phyloP scores from a whole-genome alignment of 2,113 vertebrate genomes.

The Caretta caretta region DNA sequence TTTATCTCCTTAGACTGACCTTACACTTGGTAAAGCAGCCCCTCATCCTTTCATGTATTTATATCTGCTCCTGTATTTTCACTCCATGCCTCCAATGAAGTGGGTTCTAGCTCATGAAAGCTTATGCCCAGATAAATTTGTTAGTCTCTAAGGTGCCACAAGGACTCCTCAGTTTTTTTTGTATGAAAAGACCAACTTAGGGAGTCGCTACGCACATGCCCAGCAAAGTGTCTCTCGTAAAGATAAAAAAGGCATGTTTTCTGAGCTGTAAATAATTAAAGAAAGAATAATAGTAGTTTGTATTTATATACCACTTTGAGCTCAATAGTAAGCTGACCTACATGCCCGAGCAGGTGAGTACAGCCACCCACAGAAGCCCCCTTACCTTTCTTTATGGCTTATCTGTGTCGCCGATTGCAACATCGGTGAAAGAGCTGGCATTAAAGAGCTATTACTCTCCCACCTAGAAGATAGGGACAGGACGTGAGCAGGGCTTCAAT shows the following conservation, averaged over 20 bases:
- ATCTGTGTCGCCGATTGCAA: not conserved
- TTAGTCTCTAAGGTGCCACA: too few species aligned
- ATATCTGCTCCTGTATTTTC: too few species aligned
- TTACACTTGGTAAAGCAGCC: too few species aligned
- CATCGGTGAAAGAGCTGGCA: not conserved
- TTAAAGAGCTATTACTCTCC: not conserved
- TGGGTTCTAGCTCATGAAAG: too few species aligned
- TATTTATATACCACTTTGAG: not conserved
- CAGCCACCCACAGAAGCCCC: not conserved
- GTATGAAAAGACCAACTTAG: slow-evolving; percentile 27
- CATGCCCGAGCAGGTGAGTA: not conserved
- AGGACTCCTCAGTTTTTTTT: too few species aligned
- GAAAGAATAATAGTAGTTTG: not conserved
- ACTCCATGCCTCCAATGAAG: too few species aligned
- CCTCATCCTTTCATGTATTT: too few species aligned
- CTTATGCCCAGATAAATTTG: too few species aligned
- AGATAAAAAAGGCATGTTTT: not conserved
- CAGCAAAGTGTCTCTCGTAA: not conserved
- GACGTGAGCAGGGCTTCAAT: not conserved
- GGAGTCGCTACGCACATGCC: not conserved
- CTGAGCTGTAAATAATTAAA: not conserved
- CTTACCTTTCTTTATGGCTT: not conserved
- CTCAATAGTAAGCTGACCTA: not conserved
- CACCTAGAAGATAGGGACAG: not conserved
- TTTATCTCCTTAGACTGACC: too few species aligned